Base-by-base conservation (phyloP, 2,888 invertebrate genomes). In the Aquatica leii region DNA sequence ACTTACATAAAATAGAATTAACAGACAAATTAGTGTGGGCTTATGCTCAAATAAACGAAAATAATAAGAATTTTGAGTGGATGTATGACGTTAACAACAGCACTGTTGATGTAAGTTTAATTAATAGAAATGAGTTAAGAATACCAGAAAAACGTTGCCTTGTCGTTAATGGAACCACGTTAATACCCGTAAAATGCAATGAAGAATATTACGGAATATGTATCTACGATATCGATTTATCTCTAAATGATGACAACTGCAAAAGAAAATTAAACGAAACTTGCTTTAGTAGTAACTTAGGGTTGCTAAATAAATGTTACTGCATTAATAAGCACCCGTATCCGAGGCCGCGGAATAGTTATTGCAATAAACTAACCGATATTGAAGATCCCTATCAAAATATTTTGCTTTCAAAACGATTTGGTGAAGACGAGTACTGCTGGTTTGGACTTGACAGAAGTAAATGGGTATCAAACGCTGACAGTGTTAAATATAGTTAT, bases 401-500 rank as follows among this genome's bases (percentile, higher is more conserved):
- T 8, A 8, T 3, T 9, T n/a, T 59, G 11, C 12, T 59, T 9
- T 17, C 35, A 41, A 40, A 17, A 8, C 15, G 46, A 8, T 20
- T 53, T n/a, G 1, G 1, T 2, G 2, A n/a, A 2, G n/a, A 55
- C 4, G 21, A 55, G 49, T 37, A 1, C 1, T 54, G 55, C 21
- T 61, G 61, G 61, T 35, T 61, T 12, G 61, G 50, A n/a, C 12
- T 60, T 1, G 1, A 48, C 2, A 46, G 21, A 40, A 21, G 49
- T 37, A 18, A 17, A 11, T 61, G 55, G 54, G 31, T 49, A 9
- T 50, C 49, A 18, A n/a, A 48, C 11, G 46, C 46, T 15, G n/a
- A 12, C 9, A 2, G 14, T n/a, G 14, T 24, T 3, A 60, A 54
- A 12, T 60, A 60, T 15, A 48, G 35, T 2, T 60, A 31, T 48